Evolutionary conservation across 1,140 invertebrate species (phyloP).

Genomic region (Macrocentrus cingulum): DNA sequence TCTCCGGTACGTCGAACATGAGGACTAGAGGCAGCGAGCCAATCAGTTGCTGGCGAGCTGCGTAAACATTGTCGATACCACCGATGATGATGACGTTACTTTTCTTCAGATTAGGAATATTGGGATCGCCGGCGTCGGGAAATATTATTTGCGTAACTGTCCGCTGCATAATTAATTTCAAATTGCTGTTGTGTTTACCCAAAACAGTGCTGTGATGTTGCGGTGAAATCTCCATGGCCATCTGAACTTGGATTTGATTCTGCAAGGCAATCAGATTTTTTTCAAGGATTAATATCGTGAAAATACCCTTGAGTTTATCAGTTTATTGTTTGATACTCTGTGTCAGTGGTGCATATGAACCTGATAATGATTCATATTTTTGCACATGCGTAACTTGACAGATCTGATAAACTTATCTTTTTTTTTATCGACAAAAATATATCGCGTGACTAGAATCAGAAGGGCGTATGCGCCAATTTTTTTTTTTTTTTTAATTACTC

Average conservation of each 20-base stretch:
- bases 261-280: too few relatives aligned
- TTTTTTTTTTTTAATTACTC: too few relatives aligned
- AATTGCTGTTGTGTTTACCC: conserved; percentile 80
- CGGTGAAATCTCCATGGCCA: conserved; percentile 91
- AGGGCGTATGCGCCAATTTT: too few relatives aligned
- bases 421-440: too few relatives aligned
- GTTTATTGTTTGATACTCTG: too few relatives aligned
- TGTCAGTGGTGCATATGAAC: too few relatives aligned
- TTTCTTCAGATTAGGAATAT: conserved; percentile 82
- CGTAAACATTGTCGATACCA: conserved; percentile 83
- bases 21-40: conserved; percentile 88
- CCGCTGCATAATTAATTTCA: conserved; percentile 83
- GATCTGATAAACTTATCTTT: too few relatives aligned
- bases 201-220: conserved; percentile 89
- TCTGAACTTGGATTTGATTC: conserved; percentile 82
- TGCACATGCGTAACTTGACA: too few relatives aligned
- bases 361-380: too few relatives aligned
- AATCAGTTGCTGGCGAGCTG: conserved; percentile 86
- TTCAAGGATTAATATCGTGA: too few relatives aligned
- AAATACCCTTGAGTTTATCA: too few relatives aligned
- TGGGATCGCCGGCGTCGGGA: conserved; percentile 78
- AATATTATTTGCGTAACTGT: conserved; percentile 87
- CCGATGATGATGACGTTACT: conserved; percentile 90
- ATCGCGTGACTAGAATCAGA: too few relatives aligned
- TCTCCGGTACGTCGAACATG: conserved; percentile 90